Conservation (phyloP, 2,797 vertebrate genomes). For the Zenarchopterus dispar region DNA sequence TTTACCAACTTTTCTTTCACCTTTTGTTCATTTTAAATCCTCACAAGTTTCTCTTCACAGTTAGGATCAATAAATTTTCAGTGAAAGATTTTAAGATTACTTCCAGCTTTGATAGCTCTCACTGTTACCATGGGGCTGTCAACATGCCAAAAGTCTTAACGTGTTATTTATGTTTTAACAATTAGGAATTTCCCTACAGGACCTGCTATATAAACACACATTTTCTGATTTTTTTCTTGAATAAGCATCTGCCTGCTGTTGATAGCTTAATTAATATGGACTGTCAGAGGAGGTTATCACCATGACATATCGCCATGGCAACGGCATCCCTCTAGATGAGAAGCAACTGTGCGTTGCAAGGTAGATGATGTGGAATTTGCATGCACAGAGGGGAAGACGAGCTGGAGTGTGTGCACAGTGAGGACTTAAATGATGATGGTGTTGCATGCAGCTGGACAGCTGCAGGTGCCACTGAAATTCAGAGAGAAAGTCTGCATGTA, state of each 20-base stretch:
- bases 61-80: too few relatives aligned
- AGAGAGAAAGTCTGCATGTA: background rate
- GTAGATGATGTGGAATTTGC: conserved; percentile 3
- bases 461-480: conserved; percentile 11
- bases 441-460: background rate
- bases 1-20: too few relatives aligned
- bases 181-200: too few relatives aligned
- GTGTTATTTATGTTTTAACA: background rate
- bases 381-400: background rate
- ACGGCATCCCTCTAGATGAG: conserved; percentile 49
- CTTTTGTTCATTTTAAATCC: too few relatives aligned
- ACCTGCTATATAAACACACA: background rate
- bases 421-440: background rate
- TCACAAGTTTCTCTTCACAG: too few relatives aligned
- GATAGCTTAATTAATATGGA: conserved; percentile 39
- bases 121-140: too few relatives aligned
- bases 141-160: too few relatives aligned
- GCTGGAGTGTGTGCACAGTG: too few relatives aligned
- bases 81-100: too few relatives aligned
- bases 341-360: conserved; percentile 24
- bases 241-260: conserved; percentile 12
- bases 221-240: background rate
- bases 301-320: conserved; percentile 65
- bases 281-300: conserved; percentile 47
- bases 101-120: too few relatives aligned